Conservation (phyloP, 2,888 invertebrate species). For the Geotrupes spiniger region DNA sequence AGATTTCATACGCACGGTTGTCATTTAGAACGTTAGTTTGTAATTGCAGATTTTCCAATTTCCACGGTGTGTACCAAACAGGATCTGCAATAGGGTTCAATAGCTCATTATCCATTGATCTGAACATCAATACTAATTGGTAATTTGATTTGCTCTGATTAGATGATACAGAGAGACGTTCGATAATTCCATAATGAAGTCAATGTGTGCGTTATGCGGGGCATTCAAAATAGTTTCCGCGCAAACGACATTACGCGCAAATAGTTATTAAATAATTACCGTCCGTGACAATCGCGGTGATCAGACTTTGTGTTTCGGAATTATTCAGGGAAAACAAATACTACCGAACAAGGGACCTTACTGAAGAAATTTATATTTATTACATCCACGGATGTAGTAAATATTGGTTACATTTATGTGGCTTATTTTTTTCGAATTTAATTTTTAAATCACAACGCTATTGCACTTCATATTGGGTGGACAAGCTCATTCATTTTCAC, state of each 20-base stretch:
- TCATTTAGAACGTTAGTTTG: not conserved
- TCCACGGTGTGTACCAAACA: conserved; percentile 16
- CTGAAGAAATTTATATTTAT: too few relatives aligned
- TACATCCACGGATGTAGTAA: too few relatives aligned
- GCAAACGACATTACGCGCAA: not conserved
- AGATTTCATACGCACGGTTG: not conserved
- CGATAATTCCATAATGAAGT: conserved; percentile 24
- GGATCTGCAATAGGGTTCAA: conserved; percentile 36
- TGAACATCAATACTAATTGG: conserved; percentile 49
- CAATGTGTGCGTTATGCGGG: not conserved
- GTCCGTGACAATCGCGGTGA: too few relatives aligned
- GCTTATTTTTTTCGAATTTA: too few relatives aligned
- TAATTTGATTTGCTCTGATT: conserved; percentile 48
- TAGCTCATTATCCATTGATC: conserved; percentile 47
- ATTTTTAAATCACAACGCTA: too few relatives aligned
- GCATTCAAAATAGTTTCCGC: conserved; percentile 3
- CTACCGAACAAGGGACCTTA: too few relatives aligned
- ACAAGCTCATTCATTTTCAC: too few relatives aligned
- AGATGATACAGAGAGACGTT: conserved; percentile 30
- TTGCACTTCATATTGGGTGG: too few relatives aligned
- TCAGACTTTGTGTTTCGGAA: too few relatives aligned
- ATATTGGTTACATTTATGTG: too few relatives aligned
- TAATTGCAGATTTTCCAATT: conserved; percentile 23
- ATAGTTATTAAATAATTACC: too few relatives aligned
- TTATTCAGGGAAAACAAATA: too few relatives aligned